Evolutionary conservation across 2,797 vertebrate species (phyloP), one percentile per base, ranked within the genome.

Genomic region (Ispidina picta): DNA sequence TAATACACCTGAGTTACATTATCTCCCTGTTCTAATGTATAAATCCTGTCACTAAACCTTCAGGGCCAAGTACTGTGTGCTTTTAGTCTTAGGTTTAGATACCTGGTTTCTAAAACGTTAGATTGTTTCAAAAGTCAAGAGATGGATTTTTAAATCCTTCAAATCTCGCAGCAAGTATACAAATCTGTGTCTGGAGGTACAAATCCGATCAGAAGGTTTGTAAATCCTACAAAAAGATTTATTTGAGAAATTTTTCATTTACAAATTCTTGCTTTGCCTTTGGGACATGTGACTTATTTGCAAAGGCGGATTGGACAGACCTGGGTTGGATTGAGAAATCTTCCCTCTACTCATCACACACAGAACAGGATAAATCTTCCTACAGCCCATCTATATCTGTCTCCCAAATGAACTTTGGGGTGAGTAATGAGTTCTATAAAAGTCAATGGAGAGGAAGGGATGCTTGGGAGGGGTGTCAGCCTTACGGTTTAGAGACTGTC

Each of bases 1-100:
- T 96, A 96, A 96, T 95, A 91, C 84, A 96, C 91, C 94, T 96
- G 94, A 93, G 90, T 92, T 96, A 92, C 90, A 93, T 96, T 95
- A 96, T 96, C 92, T 95, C 89, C 85, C 87, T 31, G 59, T 96
- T 96, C 93, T 93, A 87, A 85, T 90, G 90, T 90, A 89, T 94
- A 96, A 96, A 93, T 85, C 87, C 89, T 94, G 93, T 90, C 95
- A 92, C 94, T 91, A 94, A 96, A 94, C 78, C 95, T 95, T 46
- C 94, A 93, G 91, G 81, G 76, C 90, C 73, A 73, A 95, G 87
- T 87, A 81, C 82, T 92, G 82, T 93, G 73, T 96, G 92, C 92
- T 94, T 96, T 96, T 94, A 95, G 90, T 93, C 95, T 96, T 87
- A 91, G 86, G 52, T 95, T 95, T 89, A 96, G 89, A 90, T 96